Evolutionary conservation across 2,113 vertebrate species (phyloP).

Genomic region (Hydrolagus affinis): DNA sequence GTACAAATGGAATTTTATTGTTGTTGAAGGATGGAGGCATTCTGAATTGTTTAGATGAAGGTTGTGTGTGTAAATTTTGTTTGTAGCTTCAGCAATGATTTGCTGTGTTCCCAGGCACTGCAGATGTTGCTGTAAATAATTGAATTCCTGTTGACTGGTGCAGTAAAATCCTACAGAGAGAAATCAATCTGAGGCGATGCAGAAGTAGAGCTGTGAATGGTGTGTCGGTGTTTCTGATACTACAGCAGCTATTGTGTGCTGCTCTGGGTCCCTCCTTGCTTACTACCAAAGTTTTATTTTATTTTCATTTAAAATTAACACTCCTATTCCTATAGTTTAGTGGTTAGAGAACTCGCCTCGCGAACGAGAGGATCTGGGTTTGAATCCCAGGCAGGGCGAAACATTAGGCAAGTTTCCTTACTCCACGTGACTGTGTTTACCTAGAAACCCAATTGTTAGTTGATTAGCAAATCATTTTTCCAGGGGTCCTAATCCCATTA

Average conservation of each 20-base stretch:
- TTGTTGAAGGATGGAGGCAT: background rate
- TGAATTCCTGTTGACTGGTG: background rate
- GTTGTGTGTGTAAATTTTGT: background rate
- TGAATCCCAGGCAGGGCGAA: too few relatives aligned
- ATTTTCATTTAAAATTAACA: background rate
- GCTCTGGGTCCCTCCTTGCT: background rate
- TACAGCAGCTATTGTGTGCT: background rate
- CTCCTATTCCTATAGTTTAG: too few relatives aligned
- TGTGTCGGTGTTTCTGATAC: background rate
- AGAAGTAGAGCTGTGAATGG: background rate
- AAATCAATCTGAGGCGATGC: background rate
- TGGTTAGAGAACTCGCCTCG: too few relatives aligned
- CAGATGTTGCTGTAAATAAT: slow-evolving; percentile 27
- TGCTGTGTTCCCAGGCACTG: background rate
- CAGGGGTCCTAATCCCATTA: too few relatives aligned
- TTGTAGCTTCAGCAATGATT: slow-evolving; percentile 10
- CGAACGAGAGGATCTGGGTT: too few relatives aligned
- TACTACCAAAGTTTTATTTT: background rate
- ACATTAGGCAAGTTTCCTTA: too few relatives aligned
- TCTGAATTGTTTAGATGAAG: background rate
- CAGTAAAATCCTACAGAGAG: slow-evolving; percentile 5
- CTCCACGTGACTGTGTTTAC: too few relatives aligned
- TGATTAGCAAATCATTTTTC: too few relatives aligned
- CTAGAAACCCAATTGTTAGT: too few relatives aligned
- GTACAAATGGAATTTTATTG: too few relatives aligned